These are phyloP conservation scores for Sarcophaga rosellei DNA, from an alignment of 2,888 invertebrate genomes.

Conservation along the genomic window DNA sequence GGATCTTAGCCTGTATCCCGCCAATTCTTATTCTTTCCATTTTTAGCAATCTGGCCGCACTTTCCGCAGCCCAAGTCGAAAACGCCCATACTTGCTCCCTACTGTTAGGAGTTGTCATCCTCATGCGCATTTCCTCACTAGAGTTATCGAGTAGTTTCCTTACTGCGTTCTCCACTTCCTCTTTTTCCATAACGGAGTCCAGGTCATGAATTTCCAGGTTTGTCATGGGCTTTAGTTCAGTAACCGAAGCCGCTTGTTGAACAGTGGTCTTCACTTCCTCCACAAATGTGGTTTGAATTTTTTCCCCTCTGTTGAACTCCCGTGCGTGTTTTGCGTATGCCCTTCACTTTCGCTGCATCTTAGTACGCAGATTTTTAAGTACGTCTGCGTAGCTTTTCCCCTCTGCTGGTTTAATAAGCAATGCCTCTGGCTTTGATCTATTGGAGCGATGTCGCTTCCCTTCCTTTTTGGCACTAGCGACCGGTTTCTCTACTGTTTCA, in stretches of 20 bases:
- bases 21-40: background rate
- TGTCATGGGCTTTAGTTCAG: background rate
- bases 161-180: conserved; percentile 13
- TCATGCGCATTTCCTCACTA: background rate
- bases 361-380: background rate
- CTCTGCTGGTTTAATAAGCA: no score
- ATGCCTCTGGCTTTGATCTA: background rate
- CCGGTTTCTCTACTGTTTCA: background rate
- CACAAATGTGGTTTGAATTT: background rate
- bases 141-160: no score
- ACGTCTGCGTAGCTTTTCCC: background rate
- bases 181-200: background rate
- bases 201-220: background rate
- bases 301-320: background rate
- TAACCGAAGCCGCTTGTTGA: background rate
- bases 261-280: background rate
- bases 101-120: conserved; percentile 6
- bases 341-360: conserved; percentile 3
- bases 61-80: background rate
- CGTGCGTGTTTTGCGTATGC: background rate
- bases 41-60: background rate
- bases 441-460: background rate
- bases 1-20: background rate
- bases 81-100: conserved; percentile 2
- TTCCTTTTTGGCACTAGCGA: background rate